Base-by-base conservation (phyloP, 2,888 invertebrate genomes). In the Craniophora ligustri region DNA sequence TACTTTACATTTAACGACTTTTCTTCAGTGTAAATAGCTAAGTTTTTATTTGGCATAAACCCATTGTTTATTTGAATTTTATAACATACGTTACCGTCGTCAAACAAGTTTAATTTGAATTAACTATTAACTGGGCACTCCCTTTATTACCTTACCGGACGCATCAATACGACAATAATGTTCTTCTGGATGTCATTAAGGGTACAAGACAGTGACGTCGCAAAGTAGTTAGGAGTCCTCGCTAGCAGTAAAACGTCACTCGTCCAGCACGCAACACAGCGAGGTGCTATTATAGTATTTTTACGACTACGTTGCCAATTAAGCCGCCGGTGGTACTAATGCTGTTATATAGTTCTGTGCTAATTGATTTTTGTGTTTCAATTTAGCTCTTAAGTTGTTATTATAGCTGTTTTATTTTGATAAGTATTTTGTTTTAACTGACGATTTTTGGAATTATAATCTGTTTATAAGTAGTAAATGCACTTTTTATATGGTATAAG, bases 361-460 rank as follows among this genome's bases (percentile, higher is more conserved):
- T 62, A 64, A 67, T 53, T 68, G 68, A 48, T 54, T 63, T 45
- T 61, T 31, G 23, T 68, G 54, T 64, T 45, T 62, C 41, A 18
- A 23, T 28, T 19, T 19, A 7, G 14, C 19, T 57, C 39, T 30
- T 30, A 36, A 7, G 14, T 23, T 57, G 39, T 30, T 30, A 36
- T 38, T 26, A n/a, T 16, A 41, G 5, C 6, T 28, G 28, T n/a
- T 23, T n/a, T 32, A 16, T 21, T 54, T 51, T 26, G 0, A 19
- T 18, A 15, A 1, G 7, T 31, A 31, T n/a, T 31, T 5, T 23
- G 10, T 23, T 23, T 10, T 8, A 10, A 23, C n/a, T n/a, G n/a
- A n/a, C n/a, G n/a, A n/a, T n/a, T n/a, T n/a, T n/a, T n/a, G n/a
- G n/a, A n/a, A n/a, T n/a, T n/a, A n/a, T n/a, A n/a, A n/a, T n/a